Base-by-base conservation (phyloP, 2,888 invertebrate species). In the Agrotis puta region DNA sequence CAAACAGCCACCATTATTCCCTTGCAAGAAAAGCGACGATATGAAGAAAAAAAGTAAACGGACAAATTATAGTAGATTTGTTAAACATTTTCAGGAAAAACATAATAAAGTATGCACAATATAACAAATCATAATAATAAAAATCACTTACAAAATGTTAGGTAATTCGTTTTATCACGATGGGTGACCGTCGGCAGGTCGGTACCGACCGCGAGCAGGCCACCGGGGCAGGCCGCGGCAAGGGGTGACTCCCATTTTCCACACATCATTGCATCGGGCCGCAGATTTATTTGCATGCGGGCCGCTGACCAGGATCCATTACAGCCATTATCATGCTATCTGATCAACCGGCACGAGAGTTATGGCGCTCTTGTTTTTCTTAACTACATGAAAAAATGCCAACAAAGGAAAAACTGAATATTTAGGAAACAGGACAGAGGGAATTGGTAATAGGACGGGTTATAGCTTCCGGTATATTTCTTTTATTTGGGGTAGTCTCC, bases 281-380 rank as follows among this genome's bases (percentile, higher is more conserved):
- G 93, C 94, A 95, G 96, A 96, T 96, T 96, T 96, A 96, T 96
- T 96, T 96, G 96, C 96, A 96, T 96, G 96, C 95, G 96, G 96
- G 95, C 95, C 94, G 95, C 95, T 96, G 96, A 95, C 95, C 96
- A 96, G 95, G 96, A 96, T 94, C 94, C 95, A 96, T 96, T 96
- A 96, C 93, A 92, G 93, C 96, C 95, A 95, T 96, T 96, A 96
- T 92, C 90, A 85, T 85, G 89, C 89, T 96, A 96, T 96, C 96
- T 94, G 96, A 96, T 96, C 94, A 94, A 93, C 93, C 95, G 94
- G 92, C 91, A 92, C 91, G 89, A 96, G 95, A 96, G 93, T 96
- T 95, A 96, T 95, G 89, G 93, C 90, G 90, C 92, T 92, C 92
- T 95, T 95, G 94, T 95, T 95, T 95, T 95, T 92, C 93, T 93